Evolutionary conservation across 2,888 invertebrate species (phyloP), one percentile per base, ranked within the genome.

Genomic region (Agriopis marginaria): DNA sequence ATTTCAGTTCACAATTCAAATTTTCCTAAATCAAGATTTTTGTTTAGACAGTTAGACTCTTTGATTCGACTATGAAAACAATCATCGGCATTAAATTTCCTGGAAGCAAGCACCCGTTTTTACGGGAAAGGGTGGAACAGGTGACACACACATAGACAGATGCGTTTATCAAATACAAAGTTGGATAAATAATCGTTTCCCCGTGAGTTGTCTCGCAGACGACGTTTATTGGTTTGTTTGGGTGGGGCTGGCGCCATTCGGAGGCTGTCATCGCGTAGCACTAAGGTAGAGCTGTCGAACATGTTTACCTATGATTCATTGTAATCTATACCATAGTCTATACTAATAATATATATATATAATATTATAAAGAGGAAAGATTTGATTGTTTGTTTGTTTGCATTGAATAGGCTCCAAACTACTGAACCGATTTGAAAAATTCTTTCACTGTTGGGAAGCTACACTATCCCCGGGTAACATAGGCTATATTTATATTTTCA

Each of bases 161-260:
- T 75, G 70, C 72, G 76, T 81, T 80, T 81, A 82, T 82, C 82
- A 80, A 78, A 83, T 84, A 81, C 84, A 81, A 86, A 89, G 66
- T 70, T 70, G 66, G 82, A 89, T 89, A 90, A 89, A 90, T 90
- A 88, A 89, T 87, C 75, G 70, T 75, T 79, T 82, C 80, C 86
- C 84, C 82, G 79, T 81, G 86, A 85, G 86, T 86, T 87, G 88
- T 87, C 85, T 82, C 82, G 75, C 80, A 80, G 82, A 82, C 80
- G 87, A 89, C 87, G 79, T 89, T 91, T 91, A 91, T 91, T 87
- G 89, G 87, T 90, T 84, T 91, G 89, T 91, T 91, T 91, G 86
- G 81, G 78, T 78, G 81, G 79, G 79, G 76, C 81, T 85, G 89
- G 88, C 89, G 86, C 88, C 83, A 72, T 73, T 71, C 72, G 82